phyloP scores from a whole-genome alignment of 1,140 invertebrate species.

The Drosophila suzukii region DNA sequence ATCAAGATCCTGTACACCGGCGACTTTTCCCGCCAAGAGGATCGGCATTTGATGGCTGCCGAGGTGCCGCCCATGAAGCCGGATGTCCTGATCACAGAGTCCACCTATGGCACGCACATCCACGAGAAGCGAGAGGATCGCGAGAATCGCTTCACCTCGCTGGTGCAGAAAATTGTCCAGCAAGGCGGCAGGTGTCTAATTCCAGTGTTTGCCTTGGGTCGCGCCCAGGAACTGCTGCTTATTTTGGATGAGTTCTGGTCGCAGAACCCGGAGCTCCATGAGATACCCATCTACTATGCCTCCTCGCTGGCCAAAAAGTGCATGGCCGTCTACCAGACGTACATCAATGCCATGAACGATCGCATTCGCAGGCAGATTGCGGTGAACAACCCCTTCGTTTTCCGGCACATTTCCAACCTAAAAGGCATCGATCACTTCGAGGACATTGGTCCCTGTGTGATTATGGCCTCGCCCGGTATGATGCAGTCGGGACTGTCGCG shows the following conservation, averaged over 20 bases:
- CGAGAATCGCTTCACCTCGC: slow-evolving; percentile 96
- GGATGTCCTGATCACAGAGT: slow-evolving; percentile 99
- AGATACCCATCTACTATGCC: slow-evolving; percentile 99
- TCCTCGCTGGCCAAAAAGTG: slow-evolving; percentile 99
- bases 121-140: slow-evolving; percentile 99
- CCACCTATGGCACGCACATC: slow-evolving; percentile 99
- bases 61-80: slow-evolving; percentile 98
- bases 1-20: slow-evolving; percentile 99
- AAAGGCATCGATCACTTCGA: slow-evolving; percentile 99
- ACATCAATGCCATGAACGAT: slow-evolving; percentile 99
- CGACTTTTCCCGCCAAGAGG: slow-evolving; percentile 99
- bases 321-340: slow-evolving; percentile 99
- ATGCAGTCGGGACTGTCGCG: slow-evolving; percentile 99
- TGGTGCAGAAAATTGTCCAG: slow-evolving; percentile 98
- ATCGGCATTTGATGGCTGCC: slow-evolving; percentile 99
- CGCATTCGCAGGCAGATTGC: slow-evolving; percentile 97
- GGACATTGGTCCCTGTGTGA: slow-evolving; percentile 99
- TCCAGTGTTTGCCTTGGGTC: slow-evolving; percentile 98
- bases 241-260: slow-evolving; percentile 99
- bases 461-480: slow-evolving; percentile 99
- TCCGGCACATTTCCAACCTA: slow-evolving; percentile 99
- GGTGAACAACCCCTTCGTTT: slow-evolving; percentile 99
- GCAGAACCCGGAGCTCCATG: slow-evolving; percentile 98
- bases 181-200: slow-evolving; percentile 98
- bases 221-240: slow-evolving; percentile 98